Conservation (phyloP, 2,113 vertebrate genomes). For the Grallaria varia region DNA sequence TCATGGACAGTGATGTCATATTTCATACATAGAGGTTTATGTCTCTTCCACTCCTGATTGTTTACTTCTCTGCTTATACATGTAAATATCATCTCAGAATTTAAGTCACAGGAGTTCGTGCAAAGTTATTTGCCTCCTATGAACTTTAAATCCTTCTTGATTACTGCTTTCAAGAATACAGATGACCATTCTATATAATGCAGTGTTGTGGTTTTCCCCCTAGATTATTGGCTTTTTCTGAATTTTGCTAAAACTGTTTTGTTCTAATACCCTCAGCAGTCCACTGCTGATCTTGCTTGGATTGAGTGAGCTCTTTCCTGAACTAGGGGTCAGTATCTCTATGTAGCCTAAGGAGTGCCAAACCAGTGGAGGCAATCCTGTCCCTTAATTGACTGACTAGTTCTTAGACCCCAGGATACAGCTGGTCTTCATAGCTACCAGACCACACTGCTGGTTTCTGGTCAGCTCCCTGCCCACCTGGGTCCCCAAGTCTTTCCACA, state of each 20-base stretch:
- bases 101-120: background rate
- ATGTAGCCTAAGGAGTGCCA: background rate
- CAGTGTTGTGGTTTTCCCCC: accelerated
- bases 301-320: background rate
- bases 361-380: background rate
- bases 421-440: background rate
- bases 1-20: background rate
- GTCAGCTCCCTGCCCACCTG: background rate
- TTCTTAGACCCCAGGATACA: background rate
- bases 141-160: background rate
- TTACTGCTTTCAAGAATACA: background rate
- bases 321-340: background rate
- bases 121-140: background rate
- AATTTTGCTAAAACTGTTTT: background rate
- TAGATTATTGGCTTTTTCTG: background rate
- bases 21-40: background rate
- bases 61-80: background rate
- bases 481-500: background rate
- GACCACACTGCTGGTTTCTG: background rate
- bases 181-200: background rate
- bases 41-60: background rate
- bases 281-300: background rate
- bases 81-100: background rate
- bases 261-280: background rate
- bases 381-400: background rate